phyloP scores from a whole-genome alignment of 2,888 invertebrate genomes.

The Eurois occulta region DNA sequence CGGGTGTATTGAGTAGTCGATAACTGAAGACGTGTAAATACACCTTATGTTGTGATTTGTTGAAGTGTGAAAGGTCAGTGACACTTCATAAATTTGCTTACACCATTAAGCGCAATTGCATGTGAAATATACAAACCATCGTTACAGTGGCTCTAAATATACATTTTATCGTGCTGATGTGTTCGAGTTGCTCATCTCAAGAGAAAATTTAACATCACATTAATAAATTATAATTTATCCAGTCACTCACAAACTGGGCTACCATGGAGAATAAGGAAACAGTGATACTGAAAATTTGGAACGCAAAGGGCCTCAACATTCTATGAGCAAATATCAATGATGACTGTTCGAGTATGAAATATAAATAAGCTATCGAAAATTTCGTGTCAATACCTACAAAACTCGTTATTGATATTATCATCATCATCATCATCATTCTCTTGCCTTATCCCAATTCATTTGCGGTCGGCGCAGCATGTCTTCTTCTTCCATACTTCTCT shows the following conservation, averaged over 20 bases:
- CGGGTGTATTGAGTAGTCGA: background rate
- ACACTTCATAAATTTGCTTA: constrained; percentile 30
- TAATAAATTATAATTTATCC: constrained; percentile 1
- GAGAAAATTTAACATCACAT: constrained; percentile 5
- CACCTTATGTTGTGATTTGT: background rate
- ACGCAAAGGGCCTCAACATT: background rate
- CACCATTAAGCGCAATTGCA: constrained; percentile 24
- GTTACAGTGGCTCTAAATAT: constrained; percentile 40
- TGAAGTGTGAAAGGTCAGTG: constrained; percentile 17
- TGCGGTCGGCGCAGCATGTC: too few species aligned
- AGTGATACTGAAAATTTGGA: background rate
- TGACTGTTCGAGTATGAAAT: background rate
- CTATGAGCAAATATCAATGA: background rate
- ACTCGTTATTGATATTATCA: too few species aligned
- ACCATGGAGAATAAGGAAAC: background rate
- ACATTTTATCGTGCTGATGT: constrained; percentile 42
- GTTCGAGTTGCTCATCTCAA: constrained; percentile 21
- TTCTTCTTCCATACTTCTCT: too few species aligned
- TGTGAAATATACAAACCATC: constrained; percentile 52
- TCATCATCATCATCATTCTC: too few species aligned
- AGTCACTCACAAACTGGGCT: background rate
- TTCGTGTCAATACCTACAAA: too few species aligned
- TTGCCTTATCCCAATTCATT: too few species aligned
- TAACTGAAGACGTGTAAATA: background rate
- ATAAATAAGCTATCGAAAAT: too few species aligned